These are phyloP conservation scores for Oreohelix idahoensis DNA, from an alignment of 1,140 invertebrate species.

Conservation along the genomic window DNA sequence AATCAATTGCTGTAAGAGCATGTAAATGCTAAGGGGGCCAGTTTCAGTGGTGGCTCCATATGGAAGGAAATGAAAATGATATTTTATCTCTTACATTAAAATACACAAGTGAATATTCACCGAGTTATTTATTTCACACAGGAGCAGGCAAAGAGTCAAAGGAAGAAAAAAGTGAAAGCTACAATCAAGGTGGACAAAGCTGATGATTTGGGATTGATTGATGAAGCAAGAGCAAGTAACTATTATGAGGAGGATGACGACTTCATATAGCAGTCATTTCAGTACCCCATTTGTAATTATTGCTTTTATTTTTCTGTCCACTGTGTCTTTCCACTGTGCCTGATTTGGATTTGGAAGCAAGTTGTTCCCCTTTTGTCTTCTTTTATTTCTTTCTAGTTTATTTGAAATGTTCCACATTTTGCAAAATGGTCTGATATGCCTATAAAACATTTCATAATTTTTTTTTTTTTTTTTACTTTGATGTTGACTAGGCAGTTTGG, in stretches of 20 bases:
- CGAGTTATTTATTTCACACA: too few relatives aligned
- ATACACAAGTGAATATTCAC: too few relatives aligned
- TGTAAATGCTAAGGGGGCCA: too few relatives aligned
- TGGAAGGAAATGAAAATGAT: too few relatives aligned
- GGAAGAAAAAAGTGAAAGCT: conserved; percentile 33
- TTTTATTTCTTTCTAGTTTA: neutral
- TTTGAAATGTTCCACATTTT: conserved; percentile 1
- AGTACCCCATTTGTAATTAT: neutral
- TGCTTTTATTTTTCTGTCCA: neutral
- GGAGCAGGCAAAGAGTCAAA: conserved; percentile 34
- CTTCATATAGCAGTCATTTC: conserved; percentile 33
- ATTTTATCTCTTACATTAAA: too few relatives aligned
- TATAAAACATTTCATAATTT: neutral
- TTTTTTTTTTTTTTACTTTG: too few relatives aligned
- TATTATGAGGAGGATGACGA: conserved; percentile 35
- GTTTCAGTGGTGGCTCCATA: too few relatives aligned
- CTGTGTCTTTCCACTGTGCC: conserved; percentile 38
- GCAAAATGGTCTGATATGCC: neutral
- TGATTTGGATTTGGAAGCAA: conserved; percentile 10
- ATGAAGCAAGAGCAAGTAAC: neutral
- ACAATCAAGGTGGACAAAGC: conserved; percentile 24
- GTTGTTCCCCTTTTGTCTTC: neutral
- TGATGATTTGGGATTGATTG: conserved; percentile 32
- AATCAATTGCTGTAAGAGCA: too few relatives aligned
- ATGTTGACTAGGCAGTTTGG: too few relatives aligned